phyloP scores from a whole-genome alignment of 2,797 vertebrate species.

The Protonibea diacanthus region DNA sequence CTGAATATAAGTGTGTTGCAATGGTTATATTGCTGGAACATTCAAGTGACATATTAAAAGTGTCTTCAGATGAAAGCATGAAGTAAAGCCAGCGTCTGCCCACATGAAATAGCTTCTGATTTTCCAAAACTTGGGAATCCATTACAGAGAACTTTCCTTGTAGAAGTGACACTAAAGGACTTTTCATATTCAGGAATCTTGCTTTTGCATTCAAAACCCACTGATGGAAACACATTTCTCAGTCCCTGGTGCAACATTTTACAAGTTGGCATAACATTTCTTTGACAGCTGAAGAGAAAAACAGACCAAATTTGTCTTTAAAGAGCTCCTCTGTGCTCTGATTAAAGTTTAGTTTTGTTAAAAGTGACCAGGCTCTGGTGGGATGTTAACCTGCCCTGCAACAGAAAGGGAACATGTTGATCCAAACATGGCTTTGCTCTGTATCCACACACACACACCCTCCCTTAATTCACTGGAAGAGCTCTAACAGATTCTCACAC shows the following conservation, averaged over 20 bases:
- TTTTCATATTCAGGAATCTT: conserved; percentile 13
- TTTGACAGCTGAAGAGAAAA: conserved; percentile 19
- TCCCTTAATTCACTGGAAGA: neutral
- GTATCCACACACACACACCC: conserved; percentile 1
- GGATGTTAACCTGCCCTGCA: conserved; percentile 13
- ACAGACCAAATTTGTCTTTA: neutral
- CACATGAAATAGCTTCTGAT: conserved; percentile 1
- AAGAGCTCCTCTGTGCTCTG: neutral
- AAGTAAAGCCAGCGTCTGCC: neutral
- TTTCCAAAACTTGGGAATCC: conserved; percentile 23
- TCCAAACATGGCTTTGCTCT: conserved; percentile 31
- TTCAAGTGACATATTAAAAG: neutral
- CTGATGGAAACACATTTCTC: conserved; percentile 24
- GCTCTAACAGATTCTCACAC: conserved; percentile 23
- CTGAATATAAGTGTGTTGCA: neutral
- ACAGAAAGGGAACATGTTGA: neutral
- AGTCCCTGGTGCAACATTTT: conserved; percentile 12
- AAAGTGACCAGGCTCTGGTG: neutral
- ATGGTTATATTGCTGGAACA: neutral
- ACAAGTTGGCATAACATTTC: neutral
- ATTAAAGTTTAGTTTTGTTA: neutral
- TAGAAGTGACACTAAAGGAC: conserved; percentile 17
- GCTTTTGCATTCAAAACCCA: conserved; percentile 9
- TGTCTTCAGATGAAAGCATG: conserved; percentile 13
- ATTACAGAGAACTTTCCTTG: conserved; percentile 14